Conservation (phyloP, 2,888 invertebrate species). For the Clitarchus hookeri region DNA sequence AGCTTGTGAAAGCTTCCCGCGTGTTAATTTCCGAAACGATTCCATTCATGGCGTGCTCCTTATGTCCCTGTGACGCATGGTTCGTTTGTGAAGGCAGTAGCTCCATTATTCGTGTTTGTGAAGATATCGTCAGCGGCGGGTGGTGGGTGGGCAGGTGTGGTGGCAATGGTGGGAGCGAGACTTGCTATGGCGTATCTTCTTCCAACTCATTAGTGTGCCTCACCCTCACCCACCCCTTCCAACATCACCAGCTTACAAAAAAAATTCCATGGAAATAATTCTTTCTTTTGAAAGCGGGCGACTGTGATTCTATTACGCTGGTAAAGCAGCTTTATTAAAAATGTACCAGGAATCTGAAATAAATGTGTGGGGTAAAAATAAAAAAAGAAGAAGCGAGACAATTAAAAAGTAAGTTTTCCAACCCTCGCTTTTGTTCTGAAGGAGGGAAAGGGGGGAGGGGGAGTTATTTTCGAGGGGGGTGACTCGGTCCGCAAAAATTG, state of each 20-base stretch:
- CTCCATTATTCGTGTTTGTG: too few species aligned
- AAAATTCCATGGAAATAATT: slow-evolving; percentile 28
- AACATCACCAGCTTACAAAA: neutral
- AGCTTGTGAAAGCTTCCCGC: too few species aligned
- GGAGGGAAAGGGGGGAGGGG: neutral
- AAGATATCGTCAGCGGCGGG: too few species aligned
- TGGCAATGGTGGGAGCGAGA: too few species aligned
- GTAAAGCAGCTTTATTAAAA: slow-evolving; percentile 36
- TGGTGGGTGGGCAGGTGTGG: too few species aligned
- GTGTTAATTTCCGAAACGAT: too few species aligned
- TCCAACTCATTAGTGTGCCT: neutral
- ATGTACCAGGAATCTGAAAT: slow-evolving; percentile 15
- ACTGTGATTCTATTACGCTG: slow-evolving; percentile 32
- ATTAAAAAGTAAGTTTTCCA: slow-evolving; percentile 14
- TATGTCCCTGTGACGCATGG: too few species aligned
- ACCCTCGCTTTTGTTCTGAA: neutral
- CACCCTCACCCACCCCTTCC: neutral
- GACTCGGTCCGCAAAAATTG: neutral
- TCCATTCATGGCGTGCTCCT: too few species aligned
- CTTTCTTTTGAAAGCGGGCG: slow-evolving; percentile 34
- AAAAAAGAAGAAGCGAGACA: neutral
- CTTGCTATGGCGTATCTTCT: neutral
- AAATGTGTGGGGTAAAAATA: neutral
- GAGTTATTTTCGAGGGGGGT: neutral
- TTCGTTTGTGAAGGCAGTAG: too few species aligned